phyloP scores from a whole-genome alignment of 92 coral and sea anemone species.

The Epizoanthus illoricatus region DNA sequence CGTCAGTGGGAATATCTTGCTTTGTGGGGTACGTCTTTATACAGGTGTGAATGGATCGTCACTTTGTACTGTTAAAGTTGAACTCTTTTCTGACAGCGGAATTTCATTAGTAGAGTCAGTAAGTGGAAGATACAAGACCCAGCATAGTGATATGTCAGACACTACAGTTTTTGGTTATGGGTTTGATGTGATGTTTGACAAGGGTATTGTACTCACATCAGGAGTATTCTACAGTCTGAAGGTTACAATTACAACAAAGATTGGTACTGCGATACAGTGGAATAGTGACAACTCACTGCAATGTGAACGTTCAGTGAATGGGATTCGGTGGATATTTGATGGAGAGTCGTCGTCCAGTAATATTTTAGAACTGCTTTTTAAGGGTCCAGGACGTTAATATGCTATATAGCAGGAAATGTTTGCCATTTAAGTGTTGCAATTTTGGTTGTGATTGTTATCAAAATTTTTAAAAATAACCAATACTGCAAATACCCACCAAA shows the following conservation, averaged over 20 bases:
- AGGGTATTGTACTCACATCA: neutral
- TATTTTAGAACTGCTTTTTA: too few relatives aligned
- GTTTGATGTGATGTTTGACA: neutral
- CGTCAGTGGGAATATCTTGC: neutral
- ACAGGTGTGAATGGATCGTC: neutral
- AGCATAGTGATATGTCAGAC: neutral
- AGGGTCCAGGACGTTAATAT: too few relatives aligned
- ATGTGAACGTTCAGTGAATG: neutral
- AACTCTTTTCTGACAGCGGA: neutral
- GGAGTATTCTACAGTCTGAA: neutral
- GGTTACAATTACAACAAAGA: neutral
- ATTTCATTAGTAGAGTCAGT: neutral
- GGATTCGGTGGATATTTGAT: neutral
- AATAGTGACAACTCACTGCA: neutral
- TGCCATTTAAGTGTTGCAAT: too few relatives aligned
- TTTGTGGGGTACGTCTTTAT: conserved; percentile 1
- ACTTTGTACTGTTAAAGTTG: neutral
- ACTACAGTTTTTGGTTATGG: neutral
- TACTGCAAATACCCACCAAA: too few relatives aligned
- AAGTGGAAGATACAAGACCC: neutral
- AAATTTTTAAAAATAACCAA: too few relatives aligned
- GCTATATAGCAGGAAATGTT: too few relatives aligned
- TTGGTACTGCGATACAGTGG: neutral
- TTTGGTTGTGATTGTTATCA: too few relatives aligned
- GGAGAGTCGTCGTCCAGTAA: neutral